These are phyloP conservation scores for Chaetops frenatus DNA, from an alignment of 2,113 vertebrate species.

Conservation along the genomic window DNA sequence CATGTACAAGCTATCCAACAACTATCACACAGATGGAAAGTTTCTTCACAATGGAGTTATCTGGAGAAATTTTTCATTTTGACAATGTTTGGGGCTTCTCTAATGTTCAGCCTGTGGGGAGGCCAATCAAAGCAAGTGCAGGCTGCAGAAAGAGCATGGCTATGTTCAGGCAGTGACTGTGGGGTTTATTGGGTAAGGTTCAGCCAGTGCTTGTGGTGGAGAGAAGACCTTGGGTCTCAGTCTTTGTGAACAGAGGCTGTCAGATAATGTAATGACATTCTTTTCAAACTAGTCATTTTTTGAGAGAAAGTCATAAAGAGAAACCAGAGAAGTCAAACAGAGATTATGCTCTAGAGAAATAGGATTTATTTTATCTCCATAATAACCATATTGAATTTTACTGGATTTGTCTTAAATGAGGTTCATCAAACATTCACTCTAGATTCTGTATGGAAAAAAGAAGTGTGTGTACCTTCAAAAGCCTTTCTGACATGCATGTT, in stretches of 20 bases:
- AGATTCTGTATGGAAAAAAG: not conserved
- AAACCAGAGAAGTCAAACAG: not conserved
- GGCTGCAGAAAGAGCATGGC: not conserved
- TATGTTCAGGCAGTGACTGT: not conserved
- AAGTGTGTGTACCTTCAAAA: not conserved
- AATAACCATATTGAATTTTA: not conserved
- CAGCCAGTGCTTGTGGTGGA: not conserved
- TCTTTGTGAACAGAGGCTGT: not conserved
- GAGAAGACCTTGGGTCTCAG: not conserved
- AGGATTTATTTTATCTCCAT: not conserved
- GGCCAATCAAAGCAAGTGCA: not conserved
- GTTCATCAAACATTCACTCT: not conserved
- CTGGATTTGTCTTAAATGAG: not conserved
- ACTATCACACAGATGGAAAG: not conserved
- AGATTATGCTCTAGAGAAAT: not conserved
- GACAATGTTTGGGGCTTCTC: not conserved
- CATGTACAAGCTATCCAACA: not conserved
- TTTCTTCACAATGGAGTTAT: not conserved
- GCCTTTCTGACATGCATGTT: not conserved
- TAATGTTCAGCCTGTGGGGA: not conserved
- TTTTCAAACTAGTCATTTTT: not conserved
- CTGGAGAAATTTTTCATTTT: not conserved
- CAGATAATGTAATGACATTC: not conserved
- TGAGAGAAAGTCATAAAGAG: not conserved
- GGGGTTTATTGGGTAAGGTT: not conserved